Base-by-base conservation (phyloP, 2,888 invertebrate genomes). In the Eilema griseolum region DNA sequence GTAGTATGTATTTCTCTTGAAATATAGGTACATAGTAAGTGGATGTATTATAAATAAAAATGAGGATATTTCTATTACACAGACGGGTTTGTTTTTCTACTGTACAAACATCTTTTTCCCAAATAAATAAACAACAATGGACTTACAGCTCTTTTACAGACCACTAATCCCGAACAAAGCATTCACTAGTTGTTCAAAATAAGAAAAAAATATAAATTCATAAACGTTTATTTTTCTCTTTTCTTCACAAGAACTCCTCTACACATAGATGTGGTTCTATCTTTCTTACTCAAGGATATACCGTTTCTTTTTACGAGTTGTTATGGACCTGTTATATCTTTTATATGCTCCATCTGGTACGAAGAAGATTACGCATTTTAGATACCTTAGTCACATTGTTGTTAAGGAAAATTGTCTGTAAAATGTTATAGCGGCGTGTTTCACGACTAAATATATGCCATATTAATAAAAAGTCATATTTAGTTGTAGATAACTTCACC, bases 221-320 rank as follows among this genome's bases (percentile, higher is more conserved):
- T 14, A 86, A 85, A 80, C 79, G 81, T 86, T 88, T 87, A 84
- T 83, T 85, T 79, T 87, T 88, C 37, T 64, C 33, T 90, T 88
- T 90, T 87, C 89, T 78, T 70, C 33, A 59, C 86, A 86, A 87
- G 85, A 52, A 52, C 52, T 52, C 2, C 52, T 52, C 52, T 88
- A 89, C 86, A 85, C 86, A 86, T 85, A 80, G 78, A 83, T 86
- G 87, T 88, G 28, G 16, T 28, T 31, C 4, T 59, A 41, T 67
- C 59, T 57, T 59, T 64, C 63, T 71, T 33, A 67, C 24, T 37
- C 87, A 86, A 88, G 86, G 88, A 89, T 86, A 87, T 86, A 87
- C 85, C 83, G 79, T 88, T 88, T 89, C 88, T 90, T 90, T 89
- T 91, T 88, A 89, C 78, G 86, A 83, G 80, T 78, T 84, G 80